Evolutionary conservation across 2,888 invertebrate genomes (phyloP), one percentile per base, ranked within the genome.

Genomic region (Entomobrya multifasciata): DNA sequence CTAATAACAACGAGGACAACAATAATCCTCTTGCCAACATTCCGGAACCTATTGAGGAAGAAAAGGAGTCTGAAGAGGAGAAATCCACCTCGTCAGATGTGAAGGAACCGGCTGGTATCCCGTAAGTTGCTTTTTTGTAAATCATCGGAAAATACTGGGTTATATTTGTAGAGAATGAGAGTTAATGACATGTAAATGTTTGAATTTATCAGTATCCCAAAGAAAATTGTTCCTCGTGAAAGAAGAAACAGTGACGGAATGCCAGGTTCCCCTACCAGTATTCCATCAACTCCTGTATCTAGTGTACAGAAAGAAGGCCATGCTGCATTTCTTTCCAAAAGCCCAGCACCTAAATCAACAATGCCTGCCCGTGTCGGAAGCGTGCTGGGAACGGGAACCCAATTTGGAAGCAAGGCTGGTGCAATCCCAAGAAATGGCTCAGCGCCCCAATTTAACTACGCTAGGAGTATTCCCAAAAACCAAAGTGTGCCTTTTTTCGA

Each of bases 401-500:
- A 87, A 27, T 80, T 84, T 82, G 89, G 88, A 17, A 86, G 81
- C 8, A 81, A 77, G 65, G 60, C 86, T 27, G 86, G 57, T 22
- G 84, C 87, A 2, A 91, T 91, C 41, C 90, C 91, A 13, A 60
- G 91, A 79, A 91, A 92, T 90, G 91, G 90, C 72, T 90, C 90
- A 13, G 90, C 91, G 36, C 90, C 90, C n/a, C 89, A 90, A 65
- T 90, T 90, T 52, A 91, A 87, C 25, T 79, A 89, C n/a, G 90
- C 88, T 15, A 86, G 89, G 55, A 89, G 89, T 52, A 90, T 95
- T 91, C 97, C 97, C 83, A 97, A 97, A 93, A 97, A 97, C 92
- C 91, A 97, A 60, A 97, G 97, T 2, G 97, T 97, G 89, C 97
- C 97, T 36, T 96, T 96, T 92, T 97, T 97, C 93, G 96, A 96